Conservation (phyloP, 2,797 vertebrate species). For the Tiaroga cobitis region DNA sequence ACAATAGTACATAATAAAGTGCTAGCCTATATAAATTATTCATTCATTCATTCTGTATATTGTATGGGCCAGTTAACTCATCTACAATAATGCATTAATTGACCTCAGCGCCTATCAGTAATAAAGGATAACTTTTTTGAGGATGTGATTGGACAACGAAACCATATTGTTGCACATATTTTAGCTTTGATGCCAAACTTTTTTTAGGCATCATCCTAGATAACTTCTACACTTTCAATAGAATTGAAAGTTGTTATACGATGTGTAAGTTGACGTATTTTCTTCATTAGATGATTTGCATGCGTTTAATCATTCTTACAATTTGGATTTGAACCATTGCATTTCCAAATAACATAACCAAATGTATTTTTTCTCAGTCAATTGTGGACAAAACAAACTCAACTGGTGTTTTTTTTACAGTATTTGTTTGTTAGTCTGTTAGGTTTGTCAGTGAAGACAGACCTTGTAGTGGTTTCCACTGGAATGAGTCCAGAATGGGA, state of each 20-base stretch:
- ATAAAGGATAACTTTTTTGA: not conserved
- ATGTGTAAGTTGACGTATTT: too few species aligned
- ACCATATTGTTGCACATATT: not conserved
- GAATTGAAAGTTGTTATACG: not conserved
- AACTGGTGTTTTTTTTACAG: not conserved
- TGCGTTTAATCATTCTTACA: not conserved
- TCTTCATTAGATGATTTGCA: not conserved
- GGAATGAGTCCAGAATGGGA: slow-evolving; percentile 20
- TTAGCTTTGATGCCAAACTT: not conserved
- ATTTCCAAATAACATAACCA: not conserved
- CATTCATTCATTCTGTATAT: not conserved
- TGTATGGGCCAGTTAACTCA: not conserved
- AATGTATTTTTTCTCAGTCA: not conserved
- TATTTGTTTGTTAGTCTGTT: slow-evolving; percentile 1
- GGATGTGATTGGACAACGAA: not conserved
- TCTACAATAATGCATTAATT: not conserved
- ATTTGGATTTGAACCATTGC: not conserved
- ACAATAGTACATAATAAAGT: not conserved
- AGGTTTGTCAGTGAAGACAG: not conserved
- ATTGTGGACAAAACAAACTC: not conserved
- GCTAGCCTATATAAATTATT: not conserved
- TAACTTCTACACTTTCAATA: not conserved
- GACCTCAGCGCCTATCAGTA: not conserved
- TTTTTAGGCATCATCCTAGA: not conserved
- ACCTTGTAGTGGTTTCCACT: not conserved